Conservation (phyloP, 2,113 vertebrate species). For the Scomber scombrus region DNA sequence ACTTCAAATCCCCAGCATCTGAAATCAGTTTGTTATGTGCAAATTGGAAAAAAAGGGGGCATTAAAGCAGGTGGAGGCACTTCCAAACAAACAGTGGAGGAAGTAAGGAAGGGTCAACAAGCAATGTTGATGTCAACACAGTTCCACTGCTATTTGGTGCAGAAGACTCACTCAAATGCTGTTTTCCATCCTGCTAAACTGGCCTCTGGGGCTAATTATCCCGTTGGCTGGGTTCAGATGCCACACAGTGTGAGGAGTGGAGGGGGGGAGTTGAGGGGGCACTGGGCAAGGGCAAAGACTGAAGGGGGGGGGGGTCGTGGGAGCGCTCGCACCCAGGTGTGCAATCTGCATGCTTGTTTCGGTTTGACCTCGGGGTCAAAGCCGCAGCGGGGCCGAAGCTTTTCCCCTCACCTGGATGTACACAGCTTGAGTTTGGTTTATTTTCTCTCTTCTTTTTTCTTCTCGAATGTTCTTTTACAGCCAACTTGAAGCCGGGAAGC, state of each 20-base stretch:
- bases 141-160: slow-evolving; percentile 74
- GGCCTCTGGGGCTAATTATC: slow-evolving; percentile 81
- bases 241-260: slow-evolving; percentile 67
- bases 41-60: too few species aligned
- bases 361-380: slow-evolving; percentile 43
- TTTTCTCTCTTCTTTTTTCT: neutral
- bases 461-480: slow-evolving; percentile 23
- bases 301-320: slow-evolving; percentile 39
- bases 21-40: too few species aligned
- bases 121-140: slow-evolving; percentile 56
- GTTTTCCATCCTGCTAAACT: slow-evolving; percentile 70
- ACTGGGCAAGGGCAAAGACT: slow-evolving; percentile 62
- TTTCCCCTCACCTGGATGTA: slow-evolving; percentile 31
- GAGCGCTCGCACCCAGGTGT: slow-evolving; percentile 60
- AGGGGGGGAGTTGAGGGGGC: slow-evolving; percentile 41
- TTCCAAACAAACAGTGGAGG: neutral
- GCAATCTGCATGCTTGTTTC: slow-evolving; percentile 41
- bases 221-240: slow-evolving; percentile 80
- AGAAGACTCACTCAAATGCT: slow-evolving; percentile 72
- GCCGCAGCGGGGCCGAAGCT: neutral
- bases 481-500: neutral
- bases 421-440: neutral
- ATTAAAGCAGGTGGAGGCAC: too few species aligned
- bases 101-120: slow-evolving; percentile 10
- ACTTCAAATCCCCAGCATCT: too few species aligned